Conservation (phyloP, 2,113 vertebrate genomes). For the Colinus virginianus region DNA sequence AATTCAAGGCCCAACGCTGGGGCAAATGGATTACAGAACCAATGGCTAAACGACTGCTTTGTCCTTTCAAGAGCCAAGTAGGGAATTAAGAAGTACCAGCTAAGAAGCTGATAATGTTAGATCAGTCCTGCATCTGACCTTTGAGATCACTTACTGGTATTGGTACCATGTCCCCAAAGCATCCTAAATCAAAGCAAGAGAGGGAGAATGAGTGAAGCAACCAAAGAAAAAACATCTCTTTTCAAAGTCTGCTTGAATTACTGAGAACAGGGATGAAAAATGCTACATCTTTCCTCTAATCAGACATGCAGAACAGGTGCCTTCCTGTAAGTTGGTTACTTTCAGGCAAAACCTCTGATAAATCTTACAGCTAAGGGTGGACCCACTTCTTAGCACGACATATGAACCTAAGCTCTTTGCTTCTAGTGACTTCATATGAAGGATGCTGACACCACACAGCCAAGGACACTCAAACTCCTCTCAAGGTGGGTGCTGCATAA, state of each 20-base stretch:
- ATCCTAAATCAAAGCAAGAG: not conserved
- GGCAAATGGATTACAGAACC: not conserved
- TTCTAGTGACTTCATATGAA: conserved; percentile 57
- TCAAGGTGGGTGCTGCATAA: not conserved
- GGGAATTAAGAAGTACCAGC: not conserved
- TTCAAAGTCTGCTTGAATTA: not conserved
- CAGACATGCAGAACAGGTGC: conserved; percentile 13
- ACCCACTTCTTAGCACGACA: not conserved
- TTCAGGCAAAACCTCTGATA: conserved; percentile 38
- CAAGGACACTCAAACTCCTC: conserved; percentile 23
- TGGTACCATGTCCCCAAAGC: not conserved
- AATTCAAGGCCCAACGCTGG: not conserved
- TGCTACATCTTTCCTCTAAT: not conserved
- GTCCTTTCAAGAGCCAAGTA: not conserved
- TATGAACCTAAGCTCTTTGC: conserved; percentile 20
- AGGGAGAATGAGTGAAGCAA: not conserved
- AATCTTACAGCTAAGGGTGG: conserved; percentile 22
- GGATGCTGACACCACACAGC: conserved; percentile 26
- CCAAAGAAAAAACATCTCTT: not conserved
- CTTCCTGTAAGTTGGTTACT: conserved; percentile 40
- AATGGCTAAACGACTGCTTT: not conserved
- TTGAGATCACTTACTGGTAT: not conserved
- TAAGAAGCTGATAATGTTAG: not conserved
- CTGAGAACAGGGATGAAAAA: not conserved
- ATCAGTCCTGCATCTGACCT: not conserved